Percentiles rank a stretch among this genome's conserved stretches.
These are phyloP conservation scores for Ascidia mentula DNA, from an alignment of 23 tunicate species.

Conservation along the genomic window DNA sequence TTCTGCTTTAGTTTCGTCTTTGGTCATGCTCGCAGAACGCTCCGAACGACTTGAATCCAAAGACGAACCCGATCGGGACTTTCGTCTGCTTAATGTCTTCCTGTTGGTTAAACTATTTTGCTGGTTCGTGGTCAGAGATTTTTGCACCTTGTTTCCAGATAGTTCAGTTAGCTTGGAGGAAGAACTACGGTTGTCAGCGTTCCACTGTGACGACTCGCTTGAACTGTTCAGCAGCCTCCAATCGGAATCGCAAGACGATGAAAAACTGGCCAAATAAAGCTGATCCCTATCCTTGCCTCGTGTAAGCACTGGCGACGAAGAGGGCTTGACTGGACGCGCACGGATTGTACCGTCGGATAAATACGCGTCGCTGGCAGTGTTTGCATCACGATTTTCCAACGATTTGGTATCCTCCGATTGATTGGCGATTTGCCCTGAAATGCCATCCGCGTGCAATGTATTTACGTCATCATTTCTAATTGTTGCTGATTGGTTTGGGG, in stretches of 20 bases:
- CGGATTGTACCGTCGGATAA: neutral
- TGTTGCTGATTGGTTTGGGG: slow-evolving; percentile 13
- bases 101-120: neutral
- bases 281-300: neutral
- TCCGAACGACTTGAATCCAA: neutral
- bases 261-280: neutral
- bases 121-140: neutral
- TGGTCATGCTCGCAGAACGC: neutral
- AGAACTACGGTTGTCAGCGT: neutral
- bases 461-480: slow-evolving; percentile 1
- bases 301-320: slow-evolving; percentile 3
- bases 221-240: slow-evolving; percentile 26
- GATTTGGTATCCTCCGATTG: neutral
- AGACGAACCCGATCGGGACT: neutral
- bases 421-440: neutral
- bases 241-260: slow-evolving; percentile 18
- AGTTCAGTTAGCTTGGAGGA: neutral
- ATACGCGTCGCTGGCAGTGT: too few species aligned
- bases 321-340: neutral
- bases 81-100: neutral
- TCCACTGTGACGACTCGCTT: neutral
- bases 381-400: neutral
- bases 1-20: neutral
- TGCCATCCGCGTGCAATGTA: neutral
- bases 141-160: neutral